Conservation (phyloP, 2,797 vertebrate genomes). For the Phrynocephalus guinanensis region DNA sequence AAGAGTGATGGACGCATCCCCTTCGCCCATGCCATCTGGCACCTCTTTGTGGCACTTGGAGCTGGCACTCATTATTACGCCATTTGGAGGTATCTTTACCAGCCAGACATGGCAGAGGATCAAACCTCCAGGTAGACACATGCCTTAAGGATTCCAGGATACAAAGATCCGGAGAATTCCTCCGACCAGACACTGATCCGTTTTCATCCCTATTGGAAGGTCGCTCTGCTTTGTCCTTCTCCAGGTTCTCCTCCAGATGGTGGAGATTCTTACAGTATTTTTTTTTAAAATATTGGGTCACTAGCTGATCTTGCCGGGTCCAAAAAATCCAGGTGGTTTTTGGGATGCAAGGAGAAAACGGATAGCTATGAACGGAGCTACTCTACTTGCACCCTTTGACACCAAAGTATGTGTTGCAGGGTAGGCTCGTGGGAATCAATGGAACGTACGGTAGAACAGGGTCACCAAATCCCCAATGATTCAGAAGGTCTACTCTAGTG, state of each 20-base stretch:
- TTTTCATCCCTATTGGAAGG: accelerated
- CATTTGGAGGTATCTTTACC: conserved; percentile 95
- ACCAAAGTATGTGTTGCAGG: no score
- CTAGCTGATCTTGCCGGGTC: background rate
- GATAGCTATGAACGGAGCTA: background rate
- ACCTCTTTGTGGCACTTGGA: conserved; percentile 93
- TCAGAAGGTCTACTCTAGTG: no score
- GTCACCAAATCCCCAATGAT: no score
- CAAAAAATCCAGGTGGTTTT: conserved; percentile 51
- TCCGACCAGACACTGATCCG: accelerated
- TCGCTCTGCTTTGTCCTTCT: background rate
- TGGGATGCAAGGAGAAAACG: background rate
- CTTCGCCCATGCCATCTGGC: conserved; percentile 97
- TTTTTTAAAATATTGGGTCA: conserved; percentile 12
- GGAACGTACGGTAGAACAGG: no score
- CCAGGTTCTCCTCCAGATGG: accelerated
- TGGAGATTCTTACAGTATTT: background rate
- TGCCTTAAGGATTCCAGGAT: background rate
- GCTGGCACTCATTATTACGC: conserved; percentile 94
- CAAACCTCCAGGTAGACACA: conserved; percentile 82
- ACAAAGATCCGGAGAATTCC: background rate
- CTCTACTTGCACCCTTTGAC: no score
- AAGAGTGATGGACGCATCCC: conserved; percentile 95
- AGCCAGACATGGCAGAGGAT: conserved; percentile 72
- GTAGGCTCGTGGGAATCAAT: no score